Conservation (phyloP, 2,113 vertebrate genomes). For the Caracal caracal region DNA sequence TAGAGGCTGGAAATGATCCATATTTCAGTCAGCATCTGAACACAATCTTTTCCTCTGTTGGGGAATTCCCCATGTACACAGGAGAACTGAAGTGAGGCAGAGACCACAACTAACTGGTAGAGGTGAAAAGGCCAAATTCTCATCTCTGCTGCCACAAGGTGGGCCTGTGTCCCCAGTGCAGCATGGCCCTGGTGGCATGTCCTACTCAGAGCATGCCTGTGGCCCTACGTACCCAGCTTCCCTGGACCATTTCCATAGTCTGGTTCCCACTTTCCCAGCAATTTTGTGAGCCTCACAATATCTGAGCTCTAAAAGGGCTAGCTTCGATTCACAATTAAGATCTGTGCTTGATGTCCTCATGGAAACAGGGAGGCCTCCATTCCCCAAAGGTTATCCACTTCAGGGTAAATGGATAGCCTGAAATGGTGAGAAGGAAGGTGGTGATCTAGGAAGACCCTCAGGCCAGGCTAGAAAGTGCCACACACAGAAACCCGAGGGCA, state of each 20-base stretch:
- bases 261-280: background rate
- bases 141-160: background rate
- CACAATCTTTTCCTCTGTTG: background rate
- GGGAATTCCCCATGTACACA: background rate
- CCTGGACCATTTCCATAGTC: background rate
- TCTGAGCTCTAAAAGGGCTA: background rate
- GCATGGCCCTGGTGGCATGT: background rate
- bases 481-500: background rate
- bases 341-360: background rate
- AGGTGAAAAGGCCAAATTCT: background rate
- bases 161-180: background rate
- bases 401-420: background rate
- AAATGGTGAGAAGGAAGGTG: background rate
- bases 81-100: background rate
- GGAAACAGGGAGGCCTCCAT: background rate
- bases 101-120: background rate
- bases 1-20: background rate
- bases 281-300: background rate
- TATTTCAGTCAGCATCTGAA: background rate
- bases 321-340: background rate
- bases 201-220: background rate
- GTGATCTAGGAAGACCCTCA: background rate
- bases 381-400: background rate
- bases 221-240: background rate
- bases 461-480: background rate